Base-by-base conservation (phyloP, 2,113 vertebrate species). In the Perognathus longimembris region DNA sequence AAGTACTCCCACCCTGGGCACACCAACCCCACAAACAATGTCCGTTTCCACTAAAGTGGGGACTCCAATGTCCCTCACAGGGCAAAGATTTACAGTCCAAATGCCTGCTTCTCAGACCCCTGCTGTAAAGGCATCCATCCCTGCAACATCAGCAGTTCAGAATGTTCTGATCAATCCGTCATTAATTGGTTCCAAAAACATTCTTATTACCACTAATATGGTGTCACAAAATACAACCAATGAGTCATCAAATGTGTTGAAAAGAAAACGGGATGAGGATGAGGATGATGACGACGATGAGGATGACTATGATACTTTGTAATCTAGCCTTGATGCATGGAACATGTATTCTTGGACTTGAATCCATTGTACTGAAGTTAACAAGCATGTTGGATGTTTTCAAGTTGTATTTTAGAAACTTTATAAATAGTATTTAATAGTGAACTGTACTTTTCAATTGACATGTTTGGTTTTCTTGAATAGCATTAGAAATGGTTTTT, bases 141-240 rank as follows among this genome's bases (percentile, higher is more conserved):
- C 98, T 1, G 98, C 98, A 36, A 98, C 99, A 0, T 98, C 99
- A 0, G 96, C 98, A 1, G 98, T 99, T 86, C 99, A 99, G 97
- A 99, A 99, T 59, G 99, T 99, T 66, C 98, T 99, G 40, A 99
- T 99, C 97, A 99, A 99, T 88, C 99, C 98, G 0, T 99, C 99
- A 14, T 94, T 99, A 88, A 99, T 99, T 7, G 98, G 99, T 75
- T 99, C 99, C 66, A 99, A 99, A 97, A 99, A 99, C 97, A 99
- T 99, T 97, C 99, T 99, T 67, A 99, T 99, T 89, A 99, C 99
- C 36, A 98, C 99, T 90, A 99, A 99, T 75, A 98, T 99, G 99
- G 98, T 99, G 0, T 97, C 97, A 1, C 99, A 99, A 95, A 98
- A 97, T 82, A 81, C 98, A 0, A 28, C 95, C 11, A 95, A 2